Percentiles rank a stretch among this genome's conserved stretches.
phyloP scores from a whole-genome alignment of 2,888 invertebrate genomes.

The Conchocele bisecta region DNA sequence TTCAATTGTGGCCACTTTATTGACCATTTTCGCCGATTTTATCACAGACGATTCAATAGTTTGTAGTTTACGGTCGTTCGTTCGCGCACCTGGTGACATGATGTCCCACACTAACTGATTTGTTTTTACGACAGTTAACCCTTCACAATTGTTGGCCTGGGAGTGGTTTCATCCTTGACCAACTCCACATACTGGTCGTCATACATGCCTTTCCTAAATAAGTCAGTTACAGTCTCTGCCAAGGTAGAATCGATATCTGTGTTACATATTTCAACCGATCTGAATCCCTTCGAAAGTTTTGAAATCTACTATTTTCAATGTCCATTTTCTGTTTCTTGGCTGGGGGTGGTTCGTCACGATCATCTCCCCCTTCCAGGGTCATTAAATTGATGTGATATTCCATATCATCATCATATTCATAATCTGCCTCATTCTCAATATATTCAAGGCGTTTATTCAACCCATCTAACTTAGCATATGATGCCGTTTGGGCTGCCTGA shows the following conservation, averaged over 20 bases:
- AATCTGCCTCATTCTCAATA: no score
- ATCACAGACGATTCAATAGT: constrained; percentile 8
- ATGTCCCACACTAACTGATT: constrained; percentile 18
- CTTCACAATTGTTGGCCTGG: constrained; percentile 22
- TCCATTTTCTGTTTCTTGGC: no score
- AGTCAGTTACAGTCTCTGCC: constrained; percentile 16
- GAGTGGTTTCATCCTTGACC: constrained; percentile 7
- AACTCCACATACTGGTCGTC: constrained; percentile 22
- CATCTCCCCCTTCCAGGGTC: no score
- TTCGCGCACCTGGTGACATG: not conserved
- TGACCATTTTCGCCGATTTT: constrained; percentile 12
- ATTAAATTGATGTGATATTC: no score
- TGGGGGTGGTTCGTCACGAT: no score
- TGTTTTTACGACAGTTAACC: constrained; percentile 5
- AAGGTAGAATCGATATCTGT: constrained; percentile 11
- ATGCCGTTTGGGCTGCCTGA: no score
- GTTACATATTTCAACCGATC: constrained; percentile 5
- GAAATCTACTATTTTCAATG: no score
- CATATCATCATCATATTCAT: no score
- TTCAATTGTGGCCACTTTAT: constrained; percentile 1
- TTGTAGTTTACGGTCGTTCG: constrained; percentile 14
- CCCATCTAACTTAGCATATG: no score
- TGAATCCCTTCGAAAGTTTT: constrained; percentile 20
- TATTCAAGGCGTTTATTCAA: no score
- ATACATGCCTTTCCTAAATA: constrained; percentile 23